phyloP scores from a whole-genome alignment of 1,140 invertebrate species.

The Triops cancriformis region DNA sequence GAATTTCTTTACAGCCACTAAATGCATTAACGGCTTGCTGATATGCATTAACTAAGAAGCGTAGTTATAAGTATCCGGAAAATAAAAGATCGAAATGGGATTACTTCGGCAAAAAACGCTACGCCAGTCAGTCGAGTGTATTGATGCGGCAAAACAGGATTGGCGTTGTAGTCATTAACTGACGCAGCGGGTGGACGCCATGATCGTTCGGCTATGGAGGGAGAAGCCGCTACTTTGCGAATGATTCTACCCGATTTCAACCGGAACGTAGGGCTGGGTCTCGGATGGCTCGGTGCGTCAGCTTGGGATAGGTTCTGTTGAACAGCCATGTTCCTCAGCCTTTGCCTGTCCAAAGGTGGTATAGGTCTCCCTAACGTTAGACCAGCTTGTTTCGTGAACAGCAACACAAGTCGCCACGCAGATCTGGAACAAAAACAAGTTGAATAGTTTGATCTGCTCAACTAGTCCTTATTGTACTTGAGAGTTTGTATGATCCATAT shows the following conservation, averaged over 20 bases:
- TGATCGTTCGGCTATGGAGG: neutral
- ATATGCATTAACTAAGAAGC: conserved; percentile 15
- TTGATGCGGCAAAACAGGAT: neutral
- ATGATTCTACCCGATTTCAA: conserved; percentile 19
- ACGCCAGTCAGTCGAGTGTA: neutral
- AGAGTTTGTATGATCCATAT: conserved; percentile 17
- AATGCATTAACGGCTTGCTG: neutral
- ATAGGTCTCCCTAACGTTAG: conserved; percentile 17
- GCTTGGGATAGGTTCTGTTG: neutral
- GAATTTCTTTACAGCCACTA: conserved; percentile 6
- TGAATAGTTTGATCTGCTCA: no score
- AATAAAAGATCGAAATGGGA: neutral
- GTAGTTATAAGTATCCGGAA: neutral
- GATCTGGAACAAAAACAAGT: neutral
- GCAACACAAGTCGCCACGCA: conserved; percentile 16
- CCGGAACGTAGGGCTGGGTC: neutral
- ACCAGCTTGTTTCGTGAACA: conserved; percentile 14
- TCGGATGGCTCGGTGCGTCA: neutral
- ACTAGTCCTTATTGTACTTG: neutral
- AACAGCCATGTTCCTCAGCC: conserved; percentile 12
- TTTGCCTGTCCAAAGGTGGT: conserved; percentile 16
- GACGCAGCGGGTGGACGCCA: conserved; percentile 2
- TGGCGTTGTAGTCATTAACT: neutral
- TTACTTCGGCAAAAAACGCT: conserved; percentile 17
- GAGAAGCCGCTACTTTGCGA: conserved; percentile 15